Evolutionary conservation across 2,797 vertebrate genomes (phyloP), one percentile per base, ranked within the genome.

Genomic region (Chelidonichthys spinosus): DNA sequence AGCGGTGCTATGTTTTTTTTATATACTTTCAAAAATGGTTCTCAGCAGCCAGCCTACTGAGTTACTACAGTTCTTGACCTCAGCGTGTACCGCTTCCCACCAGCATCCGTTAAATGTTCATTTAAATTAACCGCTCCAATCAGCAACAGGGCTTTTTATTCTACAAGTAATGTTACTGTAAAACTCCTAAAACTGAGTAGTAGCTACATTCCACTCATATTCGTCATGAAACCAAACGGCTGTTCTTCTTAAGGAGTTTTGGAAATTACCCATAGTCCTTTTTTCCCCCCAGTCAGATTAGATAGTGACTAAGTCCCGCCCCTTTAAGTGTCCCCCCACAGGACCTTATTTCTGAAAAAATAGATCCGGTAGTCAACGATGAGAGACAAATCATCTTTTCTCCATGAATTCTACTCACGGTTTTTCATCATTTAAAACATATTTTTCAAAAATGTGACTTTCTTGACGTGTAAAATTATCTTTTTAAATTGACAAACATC

Each of bases 1-100:
- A 81, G 68, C 63, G 63, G 79, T 81, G 50, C 69, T 70, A 81
- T 75, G 62, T 69, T 77, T 69, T 80, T 80, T 25, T 25, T 25
- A 25, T 15, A 61, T 69, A 46, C 17, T 58, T 63, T 70, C 33
- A 47, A 36, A 25, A 72, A 47, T 65, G 40, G 32, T 60, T 76
- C 25, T 59, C 9, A 69, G 68, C 60, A 74, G 55, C 67, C 65
- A 81, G 76, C 72, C 85, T 87, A 78, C 59, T 25, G 25, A 58
- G 2, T 68, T 56, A 39, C 49, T 75, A 43, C 65, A 59, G 13
- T 53, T 64, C 37, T 25, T 62, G 58, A 72, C 40, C 66, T 80
- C 47, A 62, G 55, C 58, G 63, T 54, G 47, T 42, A 63, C 18
- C 0, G 7, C n/a, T 55, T 64, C 64, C 62, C 42, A 70, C 64